Evolutionary conservation across 2,888 invertebrate species (phyloP).

Genomic region (Chymomyza fuscimana): DNA sequence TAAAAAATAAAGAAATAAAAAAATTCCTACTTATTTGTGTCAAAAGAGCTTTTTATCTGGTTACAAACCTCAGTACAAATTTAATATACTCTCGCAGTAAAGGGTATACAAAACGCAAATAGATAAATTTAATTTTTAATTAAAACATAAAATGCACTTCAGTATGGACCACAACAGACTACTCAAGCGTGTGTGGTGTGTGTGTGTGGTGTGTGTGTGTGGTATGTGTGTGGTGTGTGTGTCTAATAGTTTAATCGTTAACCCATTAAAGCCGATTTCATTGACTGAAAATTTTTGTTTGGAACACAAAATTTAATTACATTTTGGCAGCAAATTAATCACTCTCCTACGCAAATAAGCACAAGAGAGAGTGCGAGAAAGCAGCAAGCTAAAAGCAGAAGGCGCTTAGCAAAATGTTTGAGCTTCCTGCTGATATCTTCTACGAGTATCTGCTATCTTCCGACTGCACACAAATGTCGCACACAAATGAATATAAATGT

Average conservation of each 20-base stretch:
- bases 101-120: background rate
- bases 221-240: background rate
- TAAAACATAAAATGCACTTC: background rate
- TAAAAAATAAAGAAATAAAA: too few relatives aligned
- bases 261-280: background rate
- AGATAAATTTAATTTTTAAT: background rate
- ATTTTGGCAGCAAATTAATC: background rate
- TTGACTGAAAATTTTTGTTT: background rate
- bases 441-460: too few relatives aligned
- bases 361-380: background rate
- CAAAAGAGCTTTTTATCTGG: too few relatives aligned
- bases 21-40: too few relatives aligned
- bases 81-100: too few relatives aligned
- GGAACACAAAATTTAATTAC: background rate
- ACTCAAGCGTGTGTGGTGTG: too few relatives aligned
- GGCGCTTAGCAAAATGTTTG: background rate
- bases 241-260: background rate
- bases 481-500: conserved; percentile 63
- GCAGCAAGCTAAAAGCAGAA: too few relatives aligned
- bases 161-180: background rate
- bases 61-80: too few relatives aligned
- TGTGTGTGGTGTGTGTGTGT: too few relatives aligned
- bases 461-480: too few relatives aligned
- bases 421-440: background rate
- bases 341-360: background rate